phyloP scores from a whole-genome alignment of 1,140 invertebrate species.

The Rhopalosiphum maidis region DNA sequence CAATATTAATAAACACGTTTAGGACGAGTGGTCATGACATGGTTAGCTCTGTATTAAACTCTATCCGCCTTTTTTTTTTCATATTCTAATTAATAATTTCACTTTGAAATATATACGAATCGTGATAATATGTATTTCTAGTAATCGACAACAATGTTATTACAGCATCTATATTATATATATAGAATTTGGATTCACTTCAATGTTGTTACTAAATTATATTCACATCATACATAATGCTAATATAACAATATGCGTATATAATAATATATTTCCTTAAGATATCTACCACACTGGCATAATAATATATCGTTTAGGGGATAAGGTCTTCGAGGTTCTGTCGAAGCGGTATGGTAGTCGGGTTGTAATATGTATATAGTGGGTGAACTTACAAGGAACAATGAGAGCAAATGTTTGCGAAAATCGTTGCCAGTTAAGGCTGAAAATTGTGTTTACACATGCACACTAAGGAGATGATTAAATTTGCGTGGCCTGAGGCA shows the following conservation, averaged over 20 bases:
- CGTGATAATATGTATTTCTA: no score
- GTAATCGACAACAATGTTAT: no score
- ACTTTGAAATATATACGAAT: no score
- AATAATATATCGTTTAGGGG: conserved; percentile 37
- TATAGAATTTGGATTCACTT: background rate
- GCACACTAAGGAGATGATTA: conserved; percentile 48
- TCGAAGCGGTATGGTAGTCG: background rate
- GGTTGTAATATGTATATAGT: background rate
- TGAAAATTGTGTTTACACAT: conserved; percentile 51
- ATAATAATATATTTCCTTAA: background rate
- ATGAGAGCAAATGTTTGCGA: conserved; percentile 54
- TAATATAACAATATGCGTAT: background rate
- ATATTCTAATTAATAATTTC: no score
- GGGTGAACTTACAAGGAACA: conserved; percentile 30
- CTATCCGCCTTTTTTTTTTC: no score
- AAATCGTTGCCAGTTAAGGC: conserved; percentile 36
- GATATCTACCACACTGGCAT: background rate
- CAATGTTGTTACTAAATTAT: background rate
- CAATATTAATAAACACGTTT: no score
- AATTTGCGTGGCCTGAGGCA: conserved; percentile 53
- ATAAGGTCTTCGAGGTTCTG: background rate
- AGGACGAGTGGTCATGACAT: no score
- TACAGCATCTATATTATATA: background rate
- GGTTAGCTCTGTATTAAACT: no score
- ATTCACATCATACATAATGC: background rate